A percentile compares a stretch with the other conserved stretches of the same genome.
phyloP scores from a whole-genome alignment of 2,888 invertebrate genomes.

The Eristalis intricaria region DNA sequence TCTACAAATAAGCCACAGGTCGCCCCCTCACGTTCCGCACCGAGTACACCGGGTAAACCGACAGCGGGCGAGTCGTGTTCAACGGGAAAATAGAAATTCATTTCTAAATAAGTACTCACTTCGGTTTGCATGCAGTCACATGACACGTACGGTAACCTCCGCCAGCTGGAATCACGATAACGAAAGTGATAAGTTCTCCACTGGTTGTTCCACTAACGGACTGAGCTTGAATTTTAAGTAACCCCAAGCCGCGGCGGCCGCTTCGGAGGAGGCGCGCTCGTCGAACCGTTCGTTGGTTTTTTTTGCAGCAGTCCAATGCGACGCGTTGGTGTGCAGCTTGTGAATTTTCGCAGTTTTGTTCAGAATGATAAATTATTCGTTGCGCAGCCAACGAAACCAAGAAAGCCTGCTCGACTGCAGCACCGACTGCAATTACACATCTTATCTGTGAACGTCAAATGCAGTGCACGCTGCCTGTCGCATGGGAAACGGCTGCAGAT shows the following conservation, averaged over 20 bases:
- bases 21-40: neutral
- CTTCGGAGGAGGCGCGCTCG: neutral
- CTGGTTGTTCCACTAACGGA: constrained; percentile 60
- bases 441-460: constrained; percentile 20
- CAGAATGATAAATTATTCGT: constrained; percentile 54
- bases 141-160: constrained; percentile 62
- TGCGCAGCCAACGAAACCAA: neutral
- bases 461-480: neutral
- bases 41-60: neutral
- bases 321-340: neutral
- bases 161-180: constrained; percentile 68
- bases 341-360: constrained; percentile 60
- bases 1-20: neutral
- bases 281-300: neutral
- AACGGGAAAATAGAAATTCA: constrained; percentile 67
- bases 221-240: constrained; percentile 65
- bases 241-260: too few relatives aligned
- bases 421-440: constrained; percentile 15
- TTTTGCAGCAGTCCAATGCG: constrained; percentile 26
- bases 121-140: constrained; percentile 17
- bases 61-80: constrained; percentile 49
- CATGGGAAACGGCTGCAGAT: constrained; percentile 31
- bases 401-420: constrained; percentile 3
- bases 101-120: constrained; percentile 52
- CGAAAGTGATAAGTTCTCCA: constrained; percentile 68